These are phyloP conservation scores for Buathra laborator DNA, from an alignment of 2,888 invertebrate genomes.

Conservation along the genomic window DNA sequence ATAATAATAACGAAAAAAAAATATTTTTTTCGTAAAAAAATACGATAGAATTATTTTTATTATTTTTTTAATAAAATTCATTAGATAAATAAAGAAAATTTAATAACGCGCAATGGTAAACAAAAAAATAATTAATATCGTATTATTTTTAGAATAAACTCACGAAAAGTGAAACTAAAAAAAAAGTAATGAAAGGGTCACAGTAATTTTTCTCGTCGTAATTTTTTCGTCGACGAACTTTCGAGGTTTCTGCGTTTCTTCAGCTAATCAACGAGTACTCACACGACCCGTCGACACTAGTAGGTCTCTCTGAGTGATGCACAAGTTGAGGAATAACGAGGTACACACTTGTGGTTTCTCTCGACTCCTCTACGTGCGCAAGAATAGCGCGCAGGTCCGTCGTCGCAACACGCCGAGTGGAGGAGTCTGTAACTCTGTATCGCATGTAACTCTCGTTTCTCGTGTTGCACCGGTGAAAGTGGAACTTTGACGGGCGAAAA, in stretches of 20 bases:
- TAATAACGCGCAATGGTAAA: no score
- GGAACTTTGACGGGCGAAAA: conserved; percentile 48
- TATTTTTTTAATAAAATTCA: no score
- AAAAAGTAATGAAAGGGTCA: background rate
- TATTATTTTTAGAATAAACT: no score
- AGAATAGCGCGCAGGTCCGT: background rate
- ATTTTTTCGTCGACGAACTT: background rate
- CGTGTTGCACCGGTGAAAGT: conserved; percentile 36
- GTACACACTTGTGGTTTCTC: background rate
- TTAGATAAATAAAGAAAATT: no score
- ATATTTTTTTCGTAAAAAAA: no score
- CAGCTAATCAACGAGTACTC: background rate
- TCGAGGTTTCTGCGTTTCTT: background rate
- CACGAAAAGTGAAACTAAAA: background rate
- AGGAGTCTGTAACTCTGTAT: background rate
- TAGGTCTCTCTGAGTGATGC: background rate
- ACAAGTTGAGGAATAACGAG: background rate
- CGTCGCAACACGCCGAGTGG: background rate
- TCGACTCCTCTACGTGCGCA: background rate
- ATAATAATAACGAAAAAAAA: no score
- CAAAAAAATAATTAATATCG: no score
- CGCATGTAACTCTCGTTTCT: background rate
- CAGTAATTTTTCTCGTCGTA: background rate
- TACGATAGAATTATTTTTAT: no score
- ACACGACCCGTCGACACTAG: background rate